These are phyloP conservation scores for Dione juno DNA, from an alignment of 2,888 invertebrate genomes.

Conservation along the genomic window DNA sequence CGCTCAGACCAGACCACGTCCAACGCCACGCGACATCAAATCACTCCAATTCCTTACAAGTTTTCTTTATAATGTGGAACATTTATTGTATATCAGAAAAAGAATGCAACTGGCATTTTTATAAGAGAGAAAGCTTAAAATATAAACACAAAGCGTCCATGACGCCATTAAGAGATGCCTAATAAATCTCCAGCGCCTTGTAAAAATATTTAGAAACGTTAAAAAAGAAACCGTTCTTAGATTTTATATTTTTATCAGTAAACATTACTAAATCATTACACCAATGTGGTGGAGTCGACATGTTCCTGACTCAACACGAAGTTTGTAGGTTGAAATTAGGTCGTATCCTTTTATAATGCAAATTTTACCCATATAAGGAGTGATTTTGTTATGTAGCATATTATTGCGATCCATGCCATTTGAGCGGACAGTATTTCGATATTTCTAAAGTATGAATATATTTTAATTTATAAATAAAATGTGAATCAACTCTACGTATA, in stretches of 20 bases:
- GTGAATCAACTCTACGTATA: too few species aligned
- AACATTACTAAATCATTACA: neutral
- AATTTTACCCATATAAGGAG: too few species aligned
- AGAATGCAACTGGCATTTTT: slow-evolving; percentile 37
- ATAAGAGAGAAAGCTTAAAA: slow-evolving; percentile 42
- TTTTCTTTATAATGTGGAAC: slow-evolving; percentile 22
- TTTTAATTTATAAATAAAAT: too few species aligned
- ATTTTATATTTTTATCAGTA: slow-evolving; percentile 8
- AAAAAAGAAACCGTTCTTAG: neutral
- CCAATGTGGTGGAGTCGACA: too few species aligned
- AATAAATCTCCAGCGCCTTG: slow-evolving; percentile 33
- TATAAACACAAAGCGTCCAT: slow-evolving; percentile 29
- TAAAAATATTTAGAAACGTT: slow-evolving; percentile 27
- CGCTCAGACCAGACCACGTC: slow-evolving; percentile 16
- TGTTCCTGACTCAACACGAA: too few species aligned
- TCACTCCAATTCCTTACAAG: slow-evolving; percentile 34
- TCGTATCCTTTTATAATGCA: too few species aligned
- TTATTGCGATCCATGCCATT: too few species aligned
- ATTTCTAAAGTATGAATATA: neutral
- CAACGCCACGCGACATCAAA: slow-evolving; percentile 19
- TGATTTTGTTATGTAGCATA: too few species aligned
- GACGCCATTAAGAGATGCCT: slow-evolving; percentile 24
- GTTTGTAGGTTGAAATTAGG: too few species aligned
- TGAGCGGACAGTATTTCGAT: too few species aligned
- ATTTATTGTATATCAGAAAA: slow-evolving; percentile 38